phyloP scores from a whole-genome alignment of 2,888 invertebrate species.

The Antitype chi region DNA sequence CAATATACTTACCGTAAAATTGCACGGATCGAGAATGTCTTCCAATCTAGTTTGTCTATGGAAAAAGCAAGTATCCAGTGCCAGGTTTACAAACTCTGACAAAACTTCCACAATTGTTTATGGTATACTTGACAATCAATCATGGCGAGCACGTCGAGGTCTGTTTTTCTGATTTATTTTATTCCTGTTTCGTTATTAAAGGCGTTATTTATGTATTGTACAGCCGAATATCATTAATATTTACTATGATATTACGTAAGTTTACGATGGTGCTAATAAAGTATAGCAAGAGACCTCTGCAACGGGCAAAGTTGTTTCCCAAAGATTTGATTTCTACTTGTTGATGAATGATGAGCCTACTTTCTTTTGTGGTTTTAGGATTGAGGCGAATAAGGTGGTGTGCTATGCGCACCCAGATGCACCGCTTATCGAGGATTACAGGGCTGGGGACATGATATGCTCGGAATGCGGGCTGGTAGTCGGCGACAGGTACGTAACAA shows the following conservation, averaged over 20 bases:
- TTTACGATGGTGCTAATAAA: constrained; percentile 67
- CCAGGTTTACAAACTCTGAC: constrained; percentile 49
- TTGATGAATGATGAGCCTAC: constrained; percentile 77
- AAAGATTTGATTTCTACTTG: constrained; percentile 81
- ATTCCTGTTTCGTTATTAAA: constrained; percentile 74
- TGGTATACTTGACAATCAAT: constrained; percentile 88
- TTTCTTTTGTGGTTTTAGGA: constrained; percentile 90
- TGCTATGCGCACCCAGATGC: constrained; percentile 99
- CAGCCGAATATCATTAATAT: constrained; percentile 73
- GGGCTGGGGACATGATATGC: constrained; percentile 99
- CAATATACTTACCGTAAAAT: background rate
- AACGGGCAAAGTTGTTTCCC: constrained; percentile 68
- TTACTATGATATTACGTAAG: constrained; percentile 76
- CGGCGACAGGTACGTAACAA: constrained; percentile 95
- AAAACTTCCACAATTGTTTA: constrained; percentile 69
- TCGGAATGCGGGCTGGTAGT: constrained; percentile 99
- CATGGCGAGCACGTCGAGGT: constrained; percentile 93
- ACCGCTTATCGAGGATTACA: constrained; percentile 98
- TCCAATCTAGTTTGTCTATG: constrained; percentile 49
- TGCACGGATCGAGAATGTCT: constrained; percentile 43
- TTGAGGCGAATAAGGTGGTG: constrained; percentile 94
- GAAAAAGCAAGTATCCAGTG: constrained; percentile 27
- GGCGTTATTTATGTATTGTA: constrained; percentile 71
- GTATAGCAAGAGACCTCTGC: constrained; percentile 63
- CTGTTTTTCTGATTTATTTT: constrained; percentile 86